Evolutionary conservation across 2,113 vertebrate species (phyloP).

Genomic region (Pollimyrus isidori): DNA sequence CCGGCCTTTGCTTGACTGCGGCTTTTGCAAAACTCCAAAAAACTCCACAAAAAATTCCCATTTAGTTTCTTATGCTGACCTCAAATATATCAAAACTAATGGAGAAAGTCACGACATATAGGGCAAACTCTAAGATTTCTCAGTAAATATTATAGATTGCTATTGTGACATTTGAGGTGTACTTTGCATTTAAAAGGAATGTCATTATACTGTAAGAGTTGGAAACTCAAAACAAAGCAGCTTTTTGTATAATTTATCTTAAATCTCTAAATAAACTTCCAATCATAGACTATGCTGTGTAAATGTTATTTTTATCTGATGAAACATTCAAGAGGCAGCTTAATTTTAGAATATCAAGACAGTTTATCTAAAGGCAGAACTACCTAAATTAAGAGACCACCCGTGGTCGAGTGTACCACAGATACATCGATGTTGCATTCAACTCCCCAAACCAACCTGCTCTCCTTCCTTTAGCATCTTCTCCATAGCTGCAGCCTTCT

Average conservation of each 20-base stretch:
- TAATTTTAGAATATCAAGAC: background rate
- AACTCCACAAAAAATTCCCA: background rate
- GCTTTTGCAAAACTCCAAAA: background rate
- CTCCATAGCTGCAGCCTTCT: constrained; percentile 85
- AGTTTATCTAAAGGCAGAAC: no score
- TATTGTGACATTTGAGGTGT: background rate
- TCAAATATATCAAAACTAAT: no score
- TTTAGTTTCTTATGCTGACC: no score
- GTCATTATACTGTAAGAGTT: background rate
- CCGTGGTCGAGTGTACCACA: background rate
- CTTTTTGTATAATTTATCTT: background rate
- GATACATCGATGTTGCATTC: no score
- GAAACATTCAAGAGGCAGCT: background rate
- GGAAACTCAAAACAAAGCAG: background rate
- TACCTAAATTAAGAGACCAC: background rate
- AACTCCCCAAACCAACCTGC: constrained; percentile 61
- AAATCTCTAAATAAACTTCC: no score
- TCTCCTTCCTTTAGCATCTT: constrained; percentile 86
- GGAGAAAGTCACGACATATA: no score
- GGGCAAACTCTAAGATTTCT: no score
- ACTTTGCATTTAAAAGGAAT: background rate
- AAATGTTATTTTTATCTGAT: background rate
- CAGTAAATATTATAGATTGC: no score
- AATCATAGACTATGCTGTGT: background rate
- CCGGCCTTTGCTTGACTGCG: background rate